phyloP scores from a whole-genome alignment of 2,888 invertebrate genomes.

The Spialia ferax region DNA sequence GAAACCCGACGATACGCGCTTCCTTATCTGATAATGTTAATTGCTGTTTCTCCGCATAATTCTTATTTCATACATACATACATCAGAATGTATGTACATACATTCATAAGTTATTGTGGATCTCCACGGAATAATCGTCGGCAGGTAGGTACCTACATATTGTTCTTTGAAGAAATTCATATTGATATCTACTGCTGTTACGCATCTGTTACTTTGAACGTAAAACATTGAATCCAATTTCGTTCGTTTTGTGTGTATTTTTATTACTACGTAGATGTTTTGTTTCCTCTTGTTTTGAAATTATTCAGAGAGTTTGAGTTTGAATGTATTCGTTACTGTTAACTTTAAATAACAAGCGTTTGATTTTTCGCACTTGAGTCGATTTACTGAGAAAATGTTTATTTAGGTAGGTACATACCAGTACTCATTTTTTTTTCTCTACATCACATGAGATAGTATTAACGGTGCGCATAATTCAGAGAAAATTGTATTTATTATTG shows the following conservation, averaged over 20 bases:
- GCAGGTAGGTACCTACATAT: too few relatives aligned
- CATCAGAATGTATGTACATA: neutral
- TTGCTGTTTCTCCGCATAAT: slow-evolving; percentile 26
- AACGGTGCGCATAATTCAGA: neutral
- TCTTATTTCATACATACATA: neutral
- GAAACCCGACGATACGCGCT: slow-evolving; percentile 3
- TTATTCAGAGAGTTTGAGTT: neutral
- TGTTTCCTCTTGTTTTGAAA: neutral
- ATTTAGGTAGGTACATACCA: too few relatives aligned
- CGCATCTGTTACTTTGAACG: too few relatives aligned
- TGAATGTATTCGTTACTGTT: neutral
- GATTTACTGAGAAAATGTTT: neutral
- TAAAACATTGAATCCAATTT: too few relatives aligned
- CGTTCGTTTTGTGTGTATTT: too few relatives aligned
- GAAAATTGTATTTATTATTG: neutral
- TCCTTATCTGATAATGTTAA: slow-evolving; percentile 42
- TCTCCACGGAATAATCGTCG: neutral
- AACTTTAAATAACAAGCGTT: too few relatives aligned
- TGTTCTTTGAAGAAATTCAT: slow-evolving; percentile 3
- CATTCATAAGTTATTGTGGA: neutral
- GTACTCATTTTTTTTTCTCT: too few relatives aligned
- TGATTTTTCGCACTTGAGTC: neutral
- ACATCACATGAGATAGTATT: too few relatives aligned
- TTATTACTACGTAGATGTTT: too few relatives aligned
- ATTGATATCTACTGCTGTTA: neutral